Evolutionary conservation across 2,113 vertebrate species (phyloP).

Genomic region (Steatornis caripensis): DNA sequence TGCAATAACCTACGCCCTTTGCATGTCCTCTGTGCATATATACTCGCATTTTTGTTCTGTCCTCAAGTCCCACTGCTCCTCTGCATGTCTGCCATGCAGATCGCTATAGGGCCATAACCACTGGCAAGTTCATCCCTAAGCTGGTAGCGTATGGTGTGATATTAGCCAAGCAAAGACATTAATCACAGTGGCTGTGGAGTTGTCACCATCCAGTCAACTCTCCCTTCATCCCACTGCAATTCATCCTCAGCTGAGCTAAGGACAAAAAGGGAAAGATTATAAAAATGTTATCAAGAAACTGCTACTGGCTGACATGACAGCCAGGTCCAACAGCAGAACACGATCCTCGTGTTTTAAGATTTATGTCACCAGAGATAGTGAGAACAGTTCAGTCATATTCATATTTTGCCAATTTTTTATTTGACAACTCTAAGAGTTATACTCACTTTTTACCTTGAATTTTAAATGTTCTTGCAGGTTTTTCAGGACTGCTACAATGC

Average conservation of each 20-base stretch:
- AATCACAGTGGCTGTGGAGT: background rate
- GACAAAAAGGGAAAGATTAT: background rate
- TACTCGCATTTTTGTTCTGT: background rate
- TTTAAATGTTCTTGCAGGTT: background rate
- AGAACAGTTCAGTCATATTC: background rate
- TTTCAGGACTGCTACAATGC: background rate
- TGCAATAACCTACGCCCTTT: background rate
- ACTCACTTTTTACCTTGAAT: background rate
- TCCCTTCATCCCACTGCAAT: background rate
- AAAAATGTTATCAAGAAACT: background rate
- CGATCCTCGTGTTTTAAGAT: background rate
- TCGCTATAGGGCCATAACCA: background rate
- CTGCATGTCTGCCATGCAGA: background rate
- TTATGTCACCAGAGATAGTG: background rate
- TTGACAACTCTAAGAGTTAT: background rate
- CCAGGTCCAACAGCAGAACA: background rate
- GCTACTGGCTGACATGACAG: background rate
- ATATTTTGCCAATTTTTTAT: background rate
- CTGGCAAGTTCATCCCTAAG: background rate
- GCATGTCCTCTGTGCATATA: background rate
- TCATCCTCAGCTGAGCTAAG: background rate
- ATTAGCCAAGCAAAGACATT: background rate
- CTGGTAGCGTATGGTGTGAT: background rate
- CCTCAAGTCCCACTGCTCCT: background rate
- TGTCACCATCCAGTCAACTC: background rate